Percentiles rank a stretch among this genome's conserved stretches.
Conservation (phyloP, 2,113 vertebrate genomes). For the Actenoides hombroni region DNA sequence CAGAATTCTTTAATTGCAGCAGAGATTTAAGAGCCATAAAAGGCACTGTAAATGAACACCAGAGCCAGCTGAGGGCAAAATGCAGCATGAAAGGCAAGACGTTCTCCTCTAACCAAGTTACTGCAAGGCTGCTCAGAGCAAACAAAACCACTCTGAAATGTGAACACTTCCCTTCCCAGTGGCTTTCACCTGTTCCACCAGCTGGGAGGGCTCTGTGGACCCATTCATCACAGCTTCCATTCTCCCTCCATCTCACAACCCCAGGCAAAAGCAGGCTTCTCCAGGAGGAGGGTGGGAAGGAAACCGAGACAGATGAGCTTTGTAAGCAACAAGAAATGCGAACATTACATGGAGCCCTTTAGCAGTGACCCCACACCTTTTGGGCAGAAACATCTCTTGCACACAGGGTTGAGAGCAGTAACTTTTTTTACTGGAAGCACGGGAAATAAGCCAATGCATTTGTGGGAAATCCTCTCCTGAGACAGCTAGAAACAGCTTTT, state of each 20-base stretch:
- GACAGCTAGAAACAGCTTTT: not conserved
- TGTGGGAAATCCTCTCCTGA: not conserved
- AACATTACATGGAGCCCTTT: not conserved
- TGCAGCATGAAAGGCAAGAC: not conserved
- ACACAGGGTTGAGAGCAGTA: not conserved
- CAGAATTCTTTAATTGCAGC: not conserved
- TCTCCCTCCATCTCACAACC: not conserved
- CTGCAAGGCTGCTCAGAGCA: not conserved
- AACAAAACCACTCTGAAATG: not conserved
- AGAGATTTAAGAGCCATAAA: not conserved
- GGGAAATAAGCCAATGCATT: not conserved
- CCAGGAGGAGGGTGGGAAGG: not conserved
- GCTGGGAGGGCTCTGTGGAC: conserved; percentile 39
- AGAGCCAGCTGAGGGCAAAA: conserved; percentile 14
- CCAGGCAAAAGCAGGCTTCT: not conserved
- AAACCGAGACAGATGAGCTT: not conserved
- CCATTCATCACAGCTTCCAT: conserved; percentile 22
- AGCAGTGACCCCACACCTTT: not conserved
- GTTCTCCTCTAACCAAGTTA: not conserved
- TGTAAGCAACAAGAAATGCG: not conserved
- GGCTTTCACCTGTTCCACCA: conserved; percentile 56
- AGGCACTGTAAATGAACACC: not conserved
- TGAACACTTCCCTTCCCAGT: not conserved
- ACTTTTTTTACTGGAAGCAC: not conserved
- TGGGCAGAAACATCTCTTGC: not conserved